Conservation (phyloP, 2,113 vertebrate species). For the Cisticola juncidis region DNA sequence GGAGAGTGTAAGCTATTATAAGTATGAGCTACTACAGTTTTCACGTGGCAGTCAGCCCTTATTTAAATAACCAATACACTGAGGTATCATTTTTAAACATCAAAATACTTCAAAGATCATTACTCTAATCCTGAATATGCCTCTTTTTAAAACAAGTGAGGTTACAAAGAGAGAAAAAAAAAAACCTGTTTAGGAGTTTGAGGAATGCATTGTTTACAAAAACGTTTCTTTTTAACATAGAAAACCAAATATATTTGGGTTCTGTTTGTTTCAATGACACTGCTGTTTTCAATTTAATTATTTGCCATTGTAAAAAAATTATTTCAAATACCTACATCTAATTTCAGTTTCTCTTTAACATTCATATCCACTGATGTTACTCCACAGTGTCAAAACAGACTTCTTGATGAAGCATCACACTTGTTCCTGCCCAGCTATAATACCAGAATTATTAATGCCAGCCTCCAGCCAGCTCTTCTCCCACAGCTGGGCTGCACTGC, state of each 20-base stretch:
- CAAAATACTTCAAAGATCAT: neutral
- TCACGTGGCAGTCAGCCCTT: neutral
- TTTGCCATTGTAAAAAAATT: neutral
- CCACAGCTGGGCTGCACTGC: constrained; percentile 66
- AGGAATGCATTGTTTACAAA: neutral
- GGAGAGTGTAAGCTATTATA: neutral
- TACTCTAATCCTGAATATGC: neutral
- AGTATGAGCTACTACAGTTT: neutral
- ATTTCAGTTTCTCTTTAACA: neutral
- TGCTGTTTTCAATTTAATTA: neutral
- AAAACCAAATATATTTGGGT: neutral
- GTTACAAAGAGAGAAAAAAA: neutral
- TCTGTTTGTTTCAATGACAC: neutral
- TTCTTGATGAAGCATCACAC: neutral
- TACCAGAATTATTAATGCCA: constrained; percentile 1
- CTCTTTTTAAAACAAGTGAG: neutral
- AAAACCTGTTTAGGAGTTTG: neutral
- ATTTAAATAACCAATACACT: neutral
- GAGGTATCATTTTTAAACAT: neutral
- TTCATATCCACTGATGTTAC: neutral
- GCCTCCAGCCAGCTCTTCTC: constrained; percentile 48
- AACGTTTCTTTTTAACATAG: neutral
- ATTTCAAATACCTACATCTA: neutral
- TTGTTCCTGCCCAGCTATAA: constrained; percentile 39
- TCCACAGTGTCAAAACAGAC: neutral